Base-by-base conservation (phyloP, 2,888 invertebrate genomes). In the Oscheius sp. region DNA sequence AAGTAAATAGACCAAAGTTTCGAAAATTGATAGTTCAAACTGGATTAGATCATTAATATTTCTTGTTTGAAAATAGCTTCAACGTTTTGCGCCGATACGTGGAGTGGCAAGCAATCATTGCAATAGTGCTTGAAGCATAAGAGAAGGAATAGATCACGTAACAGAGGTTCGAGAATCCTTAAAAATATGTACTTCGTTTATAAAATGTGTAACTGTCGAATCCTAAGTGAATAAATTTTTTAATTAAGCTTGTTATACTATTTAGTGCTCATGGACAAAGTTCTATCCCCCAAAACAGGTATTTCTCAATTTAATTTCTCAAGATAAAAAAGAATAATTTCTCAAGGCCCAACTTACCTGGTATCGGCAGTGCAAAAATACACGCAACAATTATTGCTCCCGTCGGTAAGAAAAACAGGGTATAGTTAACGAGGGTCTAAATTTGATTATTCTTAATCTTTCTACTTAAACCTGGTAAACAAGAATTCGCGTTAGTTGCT, bases 101-200 rank as follows among this genome's bases (percentile, higher is more conserved):
- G 2, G 59, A 44, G 26, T 59, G 59, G 28, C 59, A 44, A 8
- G 59, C 41, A 28, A 44, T n/a, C 59, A 59, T 59, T 17, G 59
- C 59, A 14, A 59, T 17, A 26, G 44, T 59, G 8, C 59, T 30
- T n/a, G 44, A 59, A 8, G 59, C 41, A 44, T 59, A 41, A 14
- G 59, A 59, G 30, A 59, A 26, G 12, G 59, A 59, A 20, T 59
- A 59, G 26, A 59, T 44, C 3, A 44, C 59, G 30, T 59, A 59
- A 20, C 59, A 59, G 14, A 59, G 44, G n/a, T 59, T 59, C 5
- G 59, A 41, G 26, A 59, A 44, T 5, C 59, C 59, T 59, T n/a
- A 44, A 59, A 38, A n/a, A 4, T 26, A 47, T 22, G 20, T 20
- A 12, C 47, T 47, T n/a, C n/a, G n/a, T n/a, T n/a, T n/a, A n/a